Percentiles rank a stretch among this genome's conserved stretches.
Conservation (phyloP, 2,113 vertebrate genomes). For the Pseudorhombus dupliciocellatus region DNA sequence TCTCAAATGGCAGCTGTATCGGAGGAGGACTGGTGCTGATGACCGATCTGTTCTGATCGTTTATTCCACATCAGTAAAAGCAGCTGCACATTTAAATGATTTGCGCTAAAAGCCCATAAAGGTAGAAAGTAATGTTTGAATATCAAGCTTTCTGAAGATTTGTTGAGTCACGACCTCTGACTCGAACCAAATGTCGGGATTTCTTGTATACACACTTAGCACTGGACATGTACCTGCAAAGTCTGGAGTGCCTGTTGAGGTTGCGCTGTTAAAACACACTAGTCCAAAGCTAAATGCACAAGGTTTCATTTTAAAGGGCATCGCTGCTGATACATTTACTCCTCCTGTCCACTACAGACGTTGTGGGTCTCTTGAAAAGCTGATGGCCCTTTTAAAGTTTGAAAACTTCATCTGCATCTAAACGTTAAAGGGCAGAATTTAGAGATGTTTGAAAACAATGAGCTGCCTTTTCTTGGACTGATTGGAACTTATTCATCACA, state of each 20-base stretch:
- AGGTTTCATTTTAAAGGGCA: too few species aligned
- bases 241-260: neutral
- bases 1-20: constrained; percentile 54
- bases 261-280: neutral
- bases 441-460: too few species aligned
- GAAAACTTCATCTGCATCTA: too few species aligned
- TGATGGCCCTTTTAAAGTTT: too few species aligned
- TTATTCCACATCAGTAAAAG: constrained; percentile 31
- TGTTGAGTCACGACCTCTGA: neutral
- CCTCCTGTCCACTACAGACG: too few species aligned
- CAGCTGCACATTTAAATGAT: neutral
- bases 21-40: constrained; percentile 18
- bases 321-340: too few species aligned
- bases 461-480: too few species aligned
- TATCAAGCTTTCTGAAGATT: neutral
- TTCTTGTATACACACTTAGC: too few species aligned
- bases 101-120: neutral
- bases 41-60: constrained; percentile 29
- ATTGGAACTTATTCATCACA: too few species aligned
- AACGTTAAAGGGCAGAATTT: too few species aligned
- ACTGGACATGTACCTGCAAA: too few species aligned
- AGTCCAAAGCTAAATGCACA: neutral
- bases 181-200: neutral
- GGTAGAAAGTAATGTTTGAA: neutral
- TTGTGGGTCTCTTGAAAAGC: too few species aligned